Conservation (phyloP, 2,113 vertebrate species). For the Ceuthmochares aereus region DNA sequence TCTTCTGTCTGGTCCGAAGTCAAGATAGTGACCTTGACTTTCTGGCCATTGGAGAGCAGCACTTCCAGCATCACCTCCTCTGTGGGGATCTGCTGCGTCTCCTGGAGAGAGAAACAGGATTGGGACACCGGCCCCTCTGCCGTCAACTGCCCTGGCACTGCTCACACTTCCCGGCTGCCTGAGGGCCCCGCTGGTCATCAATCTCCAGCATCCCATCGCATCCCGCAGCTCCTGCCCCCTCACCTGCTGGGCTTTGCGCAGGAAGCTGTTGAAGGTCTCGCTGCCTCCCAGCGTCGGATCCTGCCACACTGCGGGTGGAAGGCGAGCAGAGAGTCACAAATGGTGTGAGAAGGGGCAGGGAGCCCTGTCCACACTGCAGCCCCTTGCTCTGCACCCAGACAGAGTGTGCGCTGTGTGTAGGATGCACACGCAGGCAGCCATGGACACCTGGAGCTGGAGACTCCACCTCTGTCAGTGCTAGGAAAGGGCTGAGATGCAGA, state of each 20-base stretch:
- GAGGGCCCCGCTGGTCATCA: fast-evolving
- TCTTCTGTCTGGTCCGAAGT: slow-evolving; percentile 97
- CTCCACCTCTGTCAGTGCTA: not conserved
- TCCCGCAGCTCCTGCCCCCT: not conserved
- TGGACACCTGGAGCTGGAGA: too few relatives aligned
- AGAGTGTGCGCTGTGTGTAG: too few relatives aligned
- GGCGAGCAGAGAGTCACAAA: fast-evolving
- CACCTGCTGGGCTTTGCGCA: slow-evolving; percentile 97
- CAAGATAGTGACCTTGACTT: slow-evolving; percentile 89
- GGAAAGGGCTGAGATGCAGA: not conserved
- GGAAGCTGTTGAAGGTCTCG: slow-evolving; percentile 95
- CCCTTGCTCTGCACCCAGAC: not conserved
- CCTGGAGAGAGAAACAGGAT: slow-evolving; percentile 73
- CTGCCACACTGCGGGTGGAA: slow-evolving; percentile 85
- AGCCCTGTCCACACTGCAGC: not conserved
- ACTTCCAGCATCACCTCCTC: slow-evolving; percentile 94
- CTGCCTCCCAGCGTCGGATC: slow-evolving; percentile 91
- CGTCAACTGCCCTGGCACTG: fast-evolving
- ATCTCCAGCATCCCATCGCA: not conserved
- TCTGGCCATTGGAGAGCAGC: slow-evolving; percentile 93
- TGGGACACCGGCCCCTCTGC: not conserved
- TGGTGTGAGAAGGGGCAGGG: fast-evolving
- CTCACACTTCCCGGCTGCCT: not conserved
- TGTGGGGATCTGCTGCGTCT: slow-evolving; percentile 97
- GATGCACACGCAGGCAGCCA: fast-evolving